Evolutionary conservation across 2,888 invertebrate genomes (phyloP), one percentile per base, ranked within the genome.

Genomic region (Plebejus melissa): DNA sequence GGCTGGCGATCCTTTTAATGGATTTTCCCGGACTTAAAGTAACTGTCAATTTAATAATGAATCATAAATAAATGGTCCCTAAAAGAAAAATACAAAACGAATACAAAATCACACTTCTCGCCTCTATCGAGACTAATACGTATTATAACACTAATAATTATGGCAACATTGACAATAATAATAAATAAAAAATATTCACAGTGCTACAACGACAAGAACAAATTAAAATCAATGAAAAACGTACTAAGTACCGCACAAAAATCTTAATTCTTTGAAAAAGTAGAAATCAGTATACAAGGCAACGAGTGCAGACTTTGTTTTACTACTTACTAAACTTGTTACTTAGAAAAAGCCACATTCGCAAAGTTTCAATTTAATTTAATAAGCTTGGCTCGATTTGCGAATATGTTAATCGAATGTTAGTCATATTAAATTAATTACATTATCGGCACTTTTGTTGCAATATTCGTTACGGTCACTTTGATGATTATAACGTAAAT

Each of bases 281-380:
- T 90, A 88, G 85, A 90, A 91, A 88, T 86, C 88, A 87, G 85
- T 87, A 87, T 91, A 91, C 93, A 93, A 93, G 93, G 93, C 93
- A 93, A 90, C 93, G 85, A 90, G 93, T 93, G 93, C 93, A 93
- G 93, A 93, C 93, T 93, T 93, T 87, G 91, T 91, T 93, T 79
- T 89, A 89, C 87, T 88, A 90, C 90, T 90, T 90, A 85, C 88
- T 91, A 90, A 89, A 87, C 83, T 84, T 87, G 86, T 83, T 82
- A 84, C 85, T 88, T 87, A 86, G 85, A 87, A 88, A 85, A 91
- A 92, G 91, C 91, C 92, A 88, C 87, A 86, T 88, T 88, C 90
- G 92, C 91, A 87, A 86, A 71, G 70, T 38, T 41, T 41, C 9
- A 11, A 71, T 75, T 84, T 83, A 83, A 83, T 85, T 85, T 82